Base-by-base conservation (phyloP, 2,113 vertebrate species). In the Apistogramma diplotaenia region DNA sequence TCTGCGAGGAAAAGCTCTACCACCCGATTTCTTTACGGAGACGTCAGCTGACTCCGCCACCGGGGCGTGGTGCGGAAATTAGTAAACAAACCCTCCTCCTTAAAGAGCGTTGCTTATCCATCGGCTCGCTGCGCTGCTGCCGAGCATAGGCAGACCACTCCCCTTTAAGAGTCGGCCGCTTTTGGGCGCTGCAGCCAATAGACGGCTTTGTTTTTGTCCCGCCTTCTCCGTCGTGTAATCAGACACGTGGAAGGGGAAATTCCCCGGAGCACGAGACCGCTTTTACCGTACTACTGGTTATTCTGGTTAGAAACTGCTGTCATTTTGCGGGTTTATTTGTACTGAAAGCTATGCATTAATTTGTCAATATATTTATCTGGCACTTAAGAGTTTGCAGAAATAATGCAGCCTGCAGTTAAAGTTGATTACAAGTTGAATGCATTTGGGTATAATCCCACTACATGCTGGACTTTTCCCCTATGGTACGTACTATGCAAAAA, bases 171-270 rank as follows among this genome's bases (percentile, higher is more conserved):
- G 1, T 1, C 3, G 35, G 53, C 49, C 19, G n/a, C 54, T 37
- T 56, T 0, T 31, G 6, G 56, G 4, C 2, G 10, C 33, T 4
- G 49, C 13, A 60, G 25, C 95, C 95, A 95, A 95, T 95, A 85
- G 58, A 1, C 10, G 54, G 1, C 12, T 95, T 95, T 95, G 95
- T 96, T 96, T 83, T 94, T 65, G 58, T 94, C 90, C 92, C 87
- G 92, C 93, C 89, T 82, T 56, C 74, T 61, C 2, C 6, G 40
- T 23, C 79, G 73, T 62, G 88, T 89, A 89, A 90, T 89, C 78
- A 91, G 92, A 95, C 95, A 95, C 94, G 94, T 95, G 95, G 93
- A 91, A 79, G 40, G 94, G 95, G 95, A 95, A 96, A 94, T 95
- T 95, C 95, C 95, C 94, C 33, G n/a, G 82, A 88, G 92, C 93